These are phyloP conservation scores for Spea hammondii DNA, from an alignment of 2,797 vertebrate genomes.

Conservation along the genomic window DNA sequence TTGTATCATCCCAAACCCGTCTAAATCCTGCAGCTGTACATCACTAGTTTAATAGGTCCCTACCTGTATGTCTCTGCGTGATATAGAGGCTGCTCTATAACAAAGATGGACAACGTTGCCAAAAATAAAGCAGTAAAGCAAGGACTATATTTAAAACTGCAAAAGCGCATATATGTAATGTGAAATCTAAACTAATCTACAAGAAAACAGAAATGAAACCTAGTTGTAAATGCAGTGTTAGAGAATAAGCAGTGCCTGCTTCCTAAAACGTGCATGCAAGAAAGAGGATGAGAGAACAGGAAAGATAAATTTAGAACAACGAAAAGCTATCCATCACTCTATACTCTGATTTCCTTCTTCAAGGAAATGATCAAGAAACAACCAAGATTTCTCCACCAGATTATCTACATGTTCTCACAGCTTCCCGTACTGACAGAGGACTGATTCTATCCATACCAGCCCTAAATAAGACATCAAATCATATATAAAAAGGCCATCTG, in stretches of 20 bases:
- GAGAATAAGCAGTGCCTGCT: not conserved
- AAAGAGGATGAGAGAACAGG: slow-evolving; percentile 55
- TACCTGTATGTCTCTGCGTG: too few relatives aligned
- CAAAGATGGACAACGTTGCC: too few relatives aligned
- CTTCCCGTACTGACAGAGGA: slow-evolving; percentile 26
- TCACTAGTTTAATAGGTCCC: too few relatives aligned
- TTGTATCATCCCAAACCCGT: too few relatives aligned
- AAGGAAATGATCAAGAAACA: slow-evolving; percentile 45
- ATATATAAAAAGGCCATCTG: too few relatives aligned
- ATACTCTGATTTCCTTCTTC: slow-evolving; percentile 49
- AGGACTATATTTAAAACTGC: too few relatives aligned
- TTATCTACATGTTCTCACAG: slow-evolving; percentile 34
- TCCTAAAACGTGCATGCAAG: slow-evolving; percentile 13
- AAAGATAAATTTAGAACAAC: slow-evolving; percentile 62
- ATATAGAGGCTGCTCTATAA: too few relatives aligned
- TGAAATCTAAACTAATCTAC: too few relatives aligned
- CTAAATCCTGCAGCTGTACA: too few relatives aligned
- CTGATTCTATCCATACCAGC: not conserved
- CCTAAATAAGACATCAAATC: too few relatives aligned
- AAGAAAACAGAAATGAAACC: not conserved
- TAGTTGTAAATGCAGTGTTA: not conserved
- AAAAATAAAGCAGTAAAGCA: too few relatives aligned
- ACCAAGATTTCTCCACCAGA: slow-evolving; percentile 41
- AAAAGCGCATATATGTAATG: not conserved
- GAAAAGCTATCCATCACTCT: slow-evolving; percentile 53